phyloP scores from a whole-genome alignment of 2,888 invertebrate genomes.

The Schizaphis graminum region DNA sequence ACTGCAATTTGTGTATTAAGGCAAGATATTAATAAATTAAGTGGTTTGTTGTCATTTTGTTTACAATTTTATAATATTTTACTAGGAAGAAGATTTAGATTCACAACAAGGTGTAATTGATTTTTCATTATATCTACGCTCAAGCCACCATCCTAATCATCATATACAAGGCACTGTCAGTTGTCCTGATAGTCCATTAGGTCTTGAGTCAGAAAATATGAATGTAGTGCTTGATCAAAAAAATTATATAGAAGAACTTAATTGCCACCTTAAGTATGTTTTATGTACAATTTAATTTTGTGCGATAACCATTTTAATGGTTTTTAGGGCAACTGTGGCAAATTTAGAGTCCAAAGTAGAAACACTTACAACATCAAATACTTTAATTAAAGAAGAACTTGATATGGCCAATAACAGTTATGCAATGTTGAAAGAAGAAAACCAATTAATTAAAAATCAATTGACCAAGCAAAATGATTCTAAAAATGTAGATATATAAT shows the following conservation, averaged over 20 bases:
- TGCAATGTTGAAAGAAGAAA: slow-evolving; percentile 85
- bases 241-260: slow-evolving; percentile 98
- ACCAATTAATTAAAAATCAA: slow-evolving; percentile 80
- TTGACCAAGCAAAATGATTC: slow-evolving; percentile 70
- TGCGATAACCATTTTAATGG: slow-evolving; percentile 57
- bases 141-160: slow-evolving; percentile 74
- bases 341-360: slow-evolving; percentile 96
- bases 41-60: slow-evolving; percentile 25
- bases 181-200: slow-evolving; percentile 74
- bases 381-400: slow-evolving; percentile 95
- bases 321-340: slow-evolving; percentile 89
- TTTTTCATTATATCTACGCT: slow-evolving; percentile 92
- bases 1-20: slow-evolving; percentile 98
- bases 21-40: slow-evolving; percentile 73
- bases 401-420: slow-evolving; percentile 92
- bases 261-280: slow-evolving; percentile 91
- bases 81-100: slow-evolving; percentile 89
- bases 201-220: slow-evolving; percentile 76
- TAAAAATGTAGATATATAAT: slow-evolving; percentile 70
- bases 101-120: slow-evolving; percentile 97
- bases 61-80: slow-evolving; percentile 59
- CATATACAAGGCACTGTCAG: slow-evolving; percentile 73
- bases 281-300: neutral
- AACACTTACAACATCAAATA: slow-evolving; percentile 91
- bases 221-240: slow-evolving; percentile 97